phyloP scores from a whole-genome alignment of 1,140 invertebrate species.

The Lethocerus indicus region DNA sequence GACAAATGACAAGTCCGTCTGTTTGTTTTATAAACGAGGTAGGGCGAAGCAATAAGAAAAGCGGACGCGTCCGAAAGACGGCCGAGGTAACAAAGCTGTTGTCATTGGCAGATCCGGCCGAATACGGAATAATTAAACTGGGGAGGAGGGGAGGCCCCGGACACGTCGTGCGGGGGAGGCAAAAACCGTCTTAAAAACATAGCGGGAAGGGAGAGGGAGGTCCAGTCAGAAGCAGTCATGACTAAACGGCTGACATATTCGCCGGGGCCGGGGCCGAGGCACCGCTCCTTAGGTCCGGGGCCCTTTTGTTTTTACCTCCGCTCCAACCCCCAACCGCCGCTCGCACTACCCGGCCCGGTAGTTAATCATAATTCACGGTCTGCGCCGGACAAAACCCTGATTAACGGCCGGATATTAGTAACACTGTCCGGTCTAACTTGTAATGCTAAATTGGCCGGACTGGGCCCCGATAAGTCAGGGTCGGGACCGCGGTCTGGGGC shows the following conservation, averaged over 20 bases:
- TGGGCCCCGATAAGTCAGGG: constrained; percentile 10
- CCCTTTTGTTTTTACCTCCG: not conserved
- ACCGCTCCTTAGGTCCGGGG: no score
- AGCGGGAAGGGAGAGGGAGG: not conserved
- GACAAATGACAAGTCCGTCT: no score
- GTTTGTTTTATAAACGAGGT: no score
- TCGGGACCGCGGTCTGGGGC: no score
- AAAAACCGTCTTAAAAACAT: constrained; percentile 13
- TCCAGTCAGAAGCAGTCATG: not conserved
- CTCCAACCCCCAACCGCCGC: no score
- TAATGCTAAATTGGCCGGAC: constrained; percentile 15
- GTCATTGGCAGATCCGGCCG: constrained; percentile 8
- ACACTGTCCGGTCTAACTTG: constrained; percentile 7
- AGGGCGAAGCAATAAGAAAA: no score
- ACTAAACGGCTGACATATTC: constrained; percentile 12
- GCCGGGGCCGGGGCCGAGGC: not conserved
- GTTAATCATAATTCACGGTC: constrained; percentile 10
- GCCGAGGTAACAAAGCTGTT: constrained; percentile 3
- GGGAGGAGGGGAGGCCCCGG: not conserved
- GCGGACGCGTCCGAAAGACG: not conserved
- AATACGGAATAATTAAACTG: constrained; percentile 14
- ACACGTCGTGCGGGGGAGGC: not conserved
- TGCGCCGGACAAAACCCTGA: constrained; percentile 16
- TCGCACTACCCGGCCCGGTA: no score
- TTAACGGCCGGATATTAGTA: constrained; percentile 17